Evolutionary conservation across 2,113 vertebrate genomes (phyloP).

Genomic region (Mirza zaza): DNA sequence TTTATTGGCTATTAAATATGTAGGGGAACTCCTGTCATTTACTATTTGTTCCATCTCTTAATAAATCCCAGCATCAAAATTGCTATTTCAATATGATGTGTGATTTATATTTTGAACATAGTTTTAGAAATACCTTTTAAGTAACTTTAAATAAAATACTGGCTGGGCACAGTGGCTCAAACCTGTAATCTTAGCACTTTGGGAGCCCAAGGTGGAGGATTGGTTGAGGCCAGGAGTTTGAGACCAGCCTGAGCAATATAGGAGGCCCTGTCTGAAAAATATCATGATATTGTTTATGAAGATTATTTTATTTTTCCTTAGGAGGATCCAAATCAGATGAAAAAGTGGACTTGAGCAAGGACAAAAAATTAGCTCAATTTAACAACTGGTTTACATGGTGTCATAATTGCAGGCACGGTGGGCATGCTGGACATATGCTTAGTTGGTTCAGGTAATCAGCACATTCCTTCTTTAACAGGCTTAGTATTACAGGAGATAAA

Average conservation of each 20-base stretch:
- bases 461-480: not conserved
- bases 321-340: slow-evolving; percentile 96
- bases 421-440: slow-evolving; percentile 98
- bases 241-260: too few relatives aligned
- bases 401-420: slow-evolving; percentile 98
- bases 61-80: slow-evolving; percentile 14
- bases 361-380: slow-evolving; percentile 98
- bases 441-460: slow-evolving; percentile 97
- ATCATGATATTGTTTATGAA: slow-evolving; percentile 34
- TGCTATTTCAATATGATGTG: not conserved
- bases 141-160: slow-evolving; percentile 41
- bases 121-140: slow-evolving; percentile 39
- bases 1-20: slow-evolving; percentile 39
- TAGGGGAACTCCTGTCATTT: not conserved
- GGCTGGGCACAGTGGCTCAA: too few relatives aligned
- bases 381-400: slow-evolving; percentile 99
- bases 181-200: too few relatives aligned
- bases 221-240: too few relatives aligned
- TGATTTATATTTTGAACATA: slow-evolving; percentile 47
- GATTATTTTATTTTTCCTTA: slow-evolving; percentile 76
- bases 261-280: not conserved
- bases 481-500: not conserved
- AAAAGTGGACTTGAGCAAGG: slow-evolving; percentile 96
- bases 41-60: not conserved
- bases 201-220: too few relatives aligned